A percentile compares a stretch with the other conserved stretches of the same genome.
Conservation (phyloP, 2,113 vertebrate genomes). For the Sorex araneus region DNA sequence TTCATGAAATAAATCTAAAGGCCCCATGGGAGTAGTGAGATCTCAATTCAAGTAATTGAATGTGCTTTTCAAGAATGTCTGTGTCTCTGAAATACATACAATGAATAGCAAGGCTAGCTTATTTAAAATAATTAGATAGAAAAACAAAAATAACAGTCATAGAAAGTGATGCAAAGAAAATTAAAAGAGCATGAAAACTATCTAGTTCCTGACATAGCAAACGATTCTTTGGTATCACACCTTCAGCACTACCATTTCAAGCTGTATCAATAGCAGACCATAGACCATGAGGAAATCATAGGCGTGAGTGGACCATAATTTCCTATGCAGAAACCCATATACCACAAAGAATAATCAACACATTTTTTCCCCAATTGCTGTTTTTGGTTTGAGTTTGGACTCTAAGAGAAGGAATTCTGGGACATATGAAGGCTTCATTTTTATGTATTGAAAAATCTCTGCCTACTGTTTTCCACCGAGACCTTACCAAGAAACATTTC, state of each 20-base stretch:
- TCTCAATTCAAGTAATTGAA: not conserved
- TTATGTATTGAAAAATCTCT: no score
- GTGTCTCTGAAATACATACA: not conserved
- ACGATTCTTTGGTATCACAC: not conserved
- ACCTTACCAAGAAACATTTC: no score
- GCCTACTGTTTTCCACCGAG: no score
- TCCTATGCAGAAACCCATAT: no score
- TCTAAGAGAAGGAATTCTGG: not conserved
- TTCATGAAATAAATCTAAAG: not conserved
- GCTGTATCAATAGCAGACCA: not conserved
- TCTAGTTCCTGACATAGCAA: not conserved
- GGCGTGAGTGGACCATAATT: no score
- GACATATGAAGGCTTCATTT: not conserved
- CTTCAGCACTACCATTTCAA: not conserved
- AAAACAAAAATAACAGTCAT: not conserved
- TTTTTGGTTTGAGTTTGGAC: no score
- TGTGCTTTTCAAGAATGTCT: not conserved
- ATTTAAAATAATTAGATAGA: not conserved
- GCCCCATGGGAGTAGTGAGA: not conserved
- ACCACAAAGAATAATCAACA: no score
- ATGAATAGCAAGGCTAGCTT: not conserved
- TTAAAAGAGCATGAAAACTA: not conserved
- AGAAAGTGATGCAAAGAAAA: not conserved
- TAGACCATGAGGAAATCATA: no score
- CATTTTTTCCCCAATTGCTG: no score